phyloP scores from a whole-genome alignment of 2,113 vertebrate genomes.

The Cephalopterus ornatus region DNA sequence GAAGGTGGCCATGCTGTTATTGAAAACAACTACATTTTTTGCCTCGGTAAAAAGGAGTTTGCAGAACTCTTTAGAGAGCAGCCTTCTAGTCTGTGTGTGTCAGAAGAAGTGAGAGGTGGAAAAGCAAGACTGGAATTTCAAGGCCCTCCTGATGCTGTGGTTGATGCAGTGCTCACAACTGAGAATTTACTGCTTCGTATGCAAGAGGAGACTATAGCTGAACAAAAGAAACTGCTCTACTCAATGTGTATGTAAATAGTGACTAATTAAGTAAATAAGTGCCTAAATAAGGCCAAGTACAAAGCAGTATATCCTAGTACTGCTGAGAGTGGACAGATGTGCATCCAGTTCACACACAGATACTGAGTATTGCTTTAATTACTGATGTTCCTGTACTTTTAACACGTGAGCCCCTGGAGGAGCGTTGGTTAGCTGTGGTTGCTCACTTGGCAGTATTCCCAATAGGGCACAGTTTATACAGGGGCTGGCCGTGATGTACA shows the following conservation, averaged over 20 bases:
- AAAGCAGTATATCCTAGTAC: background rate
- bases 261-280: background rate
- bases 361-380: background rate
- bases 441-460: background rate
- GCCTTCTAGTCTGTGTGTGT: background rate
- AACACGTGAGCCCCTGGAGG: background rate
- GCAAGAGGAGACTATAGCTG: slow-evolving; percentile 60
- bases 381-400: background rate
- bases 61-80: slow-evolving; percentile 34
- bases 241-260: slow-evolving; percentile 59
- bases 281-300: background rate
- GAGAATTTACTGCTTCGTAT: slow-evolving; percentile 77
- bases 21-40: slow-evolving; percentile 78
- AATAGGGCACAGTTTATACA: background rate
- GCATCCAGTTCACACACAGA: background rate
- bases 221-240: slow-evolving; percentile 54
- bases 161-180: slow-evolving; percentile 47
- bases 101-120: slow-evolving; percentile 62
- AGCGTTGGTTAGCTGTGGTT: background rate
- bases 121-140: slow-evolving; percentile 63
- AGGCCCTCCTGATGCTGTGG: slow-evolving; percentile 25
- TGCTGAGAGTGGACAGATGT: background rate
- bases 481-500: background rate
- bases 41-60: slow-evolving; percentile 71
- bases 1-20: background rate